phyloP scores from a whole-genome alignment of 2,113 vertebrate genomes.

The Lampris megalopsis region DNA sequence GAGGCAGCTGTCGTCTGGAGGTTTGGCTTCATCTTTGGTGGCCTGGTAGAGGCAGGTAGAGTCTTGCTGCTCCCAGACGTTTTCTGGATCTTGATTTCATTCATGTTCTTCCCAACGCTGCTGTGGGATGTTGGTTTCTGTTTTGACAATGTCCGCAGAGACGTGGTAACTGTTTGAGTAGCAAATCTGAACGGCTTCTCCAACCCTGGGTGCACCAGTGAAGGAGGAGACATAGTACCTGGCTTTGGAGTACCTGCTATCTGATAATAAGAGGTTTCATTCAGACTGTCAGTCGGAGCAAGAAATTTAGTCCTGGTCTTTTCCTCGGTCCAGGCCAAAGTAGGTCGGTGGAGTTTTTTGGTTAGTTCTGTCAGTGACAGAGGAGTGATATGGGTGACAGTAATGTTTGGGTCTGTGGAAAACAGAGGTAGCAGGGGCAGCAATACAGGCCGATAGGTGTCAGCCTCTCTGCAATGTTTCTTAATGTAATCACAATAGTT shows the following conservation, averaged over 20 bases:
- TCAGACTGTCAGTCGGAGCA: constrained; percentile 36
- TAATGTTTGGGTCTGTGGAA: constrained; percentile 78
- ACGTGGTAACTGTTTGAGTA: constrained; percentile 54
- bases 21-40: constrained; percentile 50
- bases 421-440: constrained; percentile 84
- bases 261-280: constrained; percentile 23
- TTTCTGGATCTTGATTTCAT: constrained; percentile 58
- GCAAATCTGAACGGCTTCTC: constrained; percentile 56
- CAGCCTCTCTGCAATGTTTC: constrained; percentile 93
- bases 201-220: constrained; percentile 46
- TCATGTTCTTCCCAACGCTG: constrained; percentile 54
- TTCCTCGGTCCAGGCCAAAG: constrained; percentile 38
- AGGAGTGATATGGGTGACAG: constrained; percentile 60
- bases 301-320: constrained; percentile 51
- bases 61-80: constrained; percentile 59
- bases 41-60: constrained; percentile 46
- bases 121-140: constrained; percentile 51
- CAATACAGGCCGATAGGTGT: constrained; percentile 85
- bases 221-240: constrained; percentile 25
- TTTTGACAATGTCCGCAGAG: constrained; percentile 48
- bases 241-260: constrained; percentile 24
- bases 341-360: constrained; percentile 41
- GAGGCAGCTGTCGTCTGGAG: constrained; percentile 58
- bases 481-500: constrained; percentile 98
- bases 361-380: constrained; percentile 44